These are phyloP conservation scores for Lordiphosa andalusiaca DNA, from an alignment of 2,888 invertebrate species.

Conservation along the genomic window DNA sequence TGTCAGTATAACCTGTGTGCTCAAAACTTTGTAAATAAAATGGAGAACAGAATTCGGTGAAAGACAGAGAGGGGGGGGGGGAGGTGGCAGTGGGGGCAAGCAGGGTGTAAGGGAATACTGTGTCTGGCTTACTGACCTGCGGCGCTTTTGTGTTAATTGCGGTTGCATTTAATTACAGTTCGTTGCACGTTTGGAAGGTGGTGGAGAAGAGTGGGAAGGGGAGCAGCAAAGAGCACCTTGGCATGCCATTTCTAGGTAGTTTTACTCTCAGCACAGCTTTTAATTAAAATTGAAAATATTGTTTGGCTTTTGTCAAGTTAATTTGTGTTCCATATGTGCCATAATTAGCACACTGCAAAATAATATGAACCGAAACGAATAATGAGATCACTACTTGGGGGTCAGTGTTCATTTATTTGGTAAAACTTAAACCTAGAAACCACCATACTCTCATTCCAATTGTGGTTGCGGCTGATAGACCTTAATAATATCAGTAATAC, in stretches of 20 bases:
- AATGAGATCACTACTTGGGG: too few species aligned
- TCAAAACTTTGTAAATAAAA: conserved; percentile 69
- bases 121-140: conserved; percentile 63
- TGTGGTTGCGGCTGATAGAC: conserved; percentile 26
- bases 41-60: conserved; percentile 28
- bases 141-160: conserved; percentile 74
- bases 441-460: conserved; percentile 8
- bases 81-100: not conserved
- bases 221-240: not conserved
- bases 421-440: not conserved
- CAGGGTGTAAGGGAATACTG: conserved; percentile 9
- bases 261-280: conserved; percentile 42
- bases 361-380: too few species aligned
- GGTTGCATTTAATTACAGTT: conserved; percentile 75
- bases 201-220: conserved; percentile 1
- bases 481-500: conserved; percentile 73
- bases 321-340: conserved; percentile 11
- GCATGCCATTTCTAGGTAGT: conserved; percentile 3
- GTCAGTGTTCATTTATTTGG: not conserved
- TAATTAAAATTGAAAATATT: conserved; percentile 67
- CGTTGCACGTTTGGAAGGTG: conserved; percentile 48
- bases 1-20: conserved; percentile 45
- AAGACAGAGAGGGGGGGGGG: not conserved
- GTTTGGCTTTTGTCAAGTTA: conserved; percentile 27
- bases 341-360: not conserved